Conservation (phyloP, 2,888 invertebrate species). For the Calliopum simillimum region DNA sequence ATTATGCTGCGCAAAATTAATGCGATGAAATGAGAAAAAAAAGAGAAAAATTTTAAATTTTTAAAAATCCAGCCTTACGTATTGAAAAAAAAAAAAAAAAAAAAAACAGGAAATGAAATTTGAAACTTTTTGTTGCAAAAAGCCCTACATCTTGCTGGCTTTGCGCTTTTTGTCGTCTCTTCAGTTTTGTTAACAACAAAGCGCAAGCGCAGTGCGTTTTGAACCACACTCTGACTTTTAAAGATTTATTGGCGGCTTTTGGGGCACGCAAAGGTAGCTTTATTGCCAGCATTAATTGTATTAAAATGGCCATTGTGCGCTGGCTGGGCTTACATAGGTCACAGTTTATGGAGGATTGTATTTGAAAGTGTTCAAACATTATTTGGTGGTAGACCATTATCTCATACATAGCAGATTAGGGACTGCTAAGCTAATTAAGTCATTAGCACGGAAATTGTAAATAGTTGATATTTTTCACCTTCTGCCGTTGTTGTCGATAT, state of each 20-base stretch:
- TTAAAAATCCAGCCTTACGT: slow-evolving; percentile 46
- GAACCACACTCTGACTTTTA: not conserved
- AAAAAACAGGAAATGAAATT: slow-evolving; percentile 63
- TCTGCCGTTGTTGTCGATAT: no score
- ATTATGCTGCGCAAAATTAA: slow-evolving; percentile 20
- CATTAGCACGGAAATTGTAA: no score
- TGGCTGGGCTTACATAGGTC: no score
- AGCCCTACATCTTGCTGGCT: slow-evolving; percentile 5
- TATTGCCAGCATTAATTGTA: slow-evolving; percentile 37
- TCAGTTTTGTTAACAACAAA: slow-evolving; percentile 9
- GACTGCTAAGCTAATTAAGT: no score
- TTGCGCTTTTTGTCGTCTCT: slow-evolving; percentile 28
- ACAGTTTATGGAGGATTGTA: no score
- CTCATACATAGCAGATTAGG: no score
- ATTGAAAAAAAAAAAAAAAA: slow-evolving; percentile 38
- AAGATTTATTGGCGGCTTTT: slow-evolving; percentile 59
- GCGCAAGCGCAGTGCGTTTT: not conserved
- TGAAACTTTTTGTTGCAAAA: slow-evolving; percentile 55
- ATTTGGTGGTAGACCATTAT: no score
- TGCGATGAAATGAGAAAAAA: not conserved
- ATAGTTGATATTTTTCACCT: no score
- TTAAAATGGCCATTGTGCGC: slow-evolving; percentile 15
- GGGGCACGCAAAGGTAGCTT: slow-evolving; percentile 35
- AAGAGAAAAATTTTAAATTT: slow-evolving; percentile 21
- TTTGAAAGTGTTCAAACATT: no score